A percentile compares a stretch with the other conserved stretches of the same genome.
Evolutionary conservation across 1,140 invertebrate species (phyloP).

Genomic region (Drosophila punjabiensis): DNA sequence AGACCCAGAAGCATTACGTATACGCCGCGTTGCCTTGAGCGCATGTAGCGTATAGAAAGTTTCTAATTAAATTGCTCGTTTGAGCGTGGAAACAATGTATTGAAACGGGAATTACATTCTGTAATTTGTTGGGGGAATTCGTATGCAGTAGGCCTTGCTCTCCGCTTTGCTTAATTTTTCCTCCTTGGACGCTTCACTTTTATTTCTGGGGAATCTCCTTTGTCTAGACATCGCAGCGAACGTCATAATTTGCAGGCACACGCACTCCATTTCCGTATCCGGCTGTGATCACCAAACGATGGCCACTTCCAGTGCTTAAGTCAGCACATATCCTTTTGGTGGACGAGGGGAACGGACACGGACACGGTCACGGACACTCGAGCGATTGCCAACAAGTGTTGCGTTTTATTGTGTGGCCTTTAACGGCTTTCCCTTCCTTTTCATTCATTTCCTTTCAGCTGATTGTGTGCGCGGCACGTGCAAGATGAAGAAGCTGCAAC

Average conservation of each 20-base stretch:
- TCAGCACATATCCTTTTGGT: conserved; percentile 34
- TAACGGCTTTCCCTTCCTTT: conserved; percentile 48
- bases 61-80: conserved; percentile 58
- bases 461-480: conserved; percentile 55
- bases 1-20: conserved; percentile 43
- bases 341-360: background rate
- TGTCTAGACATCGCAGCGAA: conserved; percentile 52
- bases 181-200: conserved; percentile 26
- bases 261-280: conserved; percentile 47
- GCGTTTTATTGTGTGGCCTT: conserved; percentile 75
- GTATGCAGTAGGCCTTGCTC: background rate
- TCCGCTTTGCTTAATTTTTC: conserved; percentile 13
- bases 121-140: conserved; percentile 13
- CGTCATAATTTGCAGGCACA: conserved; percentile 65
- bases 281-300: conserved; percentile 9
- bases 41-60: conserved; percentile 39
- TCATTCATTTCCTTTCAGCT: background rate
- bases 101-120: conserved; percentile 4
- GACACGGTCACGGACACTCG: conserved; percentile 19
- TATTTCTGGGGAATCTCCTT: conserved; percentile 6
- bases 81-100: conserved; percentile 40
- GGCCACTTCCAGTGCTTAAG: conserved; percentile 31
- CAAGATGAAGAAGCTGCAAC: conserved; percentile 41
- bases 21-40: conserved; percentile 42
- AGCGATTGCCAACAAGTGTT: conserved; percentile 72